Conservation (phyloP, 2,113 vertebrate species). For the Chrysemys picta region DNA sequence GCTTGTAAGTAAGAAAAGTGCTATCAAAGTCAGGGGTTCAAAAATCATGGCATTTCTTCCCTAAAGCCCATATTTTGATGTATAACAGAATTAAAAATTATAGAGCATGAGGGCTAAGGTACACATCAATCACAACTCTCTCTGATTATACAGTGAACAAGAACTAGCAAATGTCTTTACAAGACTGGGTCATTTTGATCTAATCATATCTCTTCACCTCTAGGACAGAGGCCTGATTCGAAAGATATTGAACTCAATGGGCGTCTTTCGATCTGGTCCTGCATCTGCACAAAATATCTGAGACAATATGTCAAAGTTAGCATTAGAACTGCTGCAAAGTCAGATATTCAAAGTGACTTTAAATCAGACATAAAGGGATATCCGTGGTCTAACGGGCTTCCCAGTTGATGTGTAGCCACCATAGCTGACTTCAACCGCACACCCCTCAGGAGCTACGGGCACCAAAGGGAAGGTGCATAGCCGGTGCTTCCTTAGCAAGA, state of each 20-base stretch:
- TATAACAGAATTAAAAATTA: constrained; percentile 55
- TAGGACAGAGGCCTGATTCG: not conserved
- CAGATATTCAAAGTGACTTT: not conserved
- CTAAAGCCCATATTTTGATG: constrained; percentile 55
- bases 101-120: constrained; percentile 38
- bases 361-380: not conserved
- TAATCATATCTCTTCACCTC: constrained; percentile 32
- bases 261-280: not conserved
- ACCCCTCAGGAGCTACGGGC: not conserved
- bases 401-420: not conserved
- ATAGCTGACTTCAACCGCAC: not conserved
- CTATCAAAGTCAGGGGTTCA: constrained; percentile 73
- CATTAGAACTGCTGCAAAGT: not conserved
- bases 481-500: not conserved
- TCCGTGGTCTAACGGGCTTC: fast-evolving
- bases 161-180: constrained; percentile 29
- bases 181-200: constrained; percentile 35
- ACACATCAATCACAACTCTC: constrained; percentile 52
- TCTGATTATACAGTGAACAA: constrained; percentile 49
- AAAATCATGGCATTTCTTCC: constrained; percentile 36
- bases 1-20: constrained; percentile 68
- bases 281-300: not conserved
- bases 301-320: not conserved
- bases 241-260: not conserved
- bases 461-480: not conserved